Evolutionary conservation across 2,113 vertebrate species (phyloP).

Genomic region (Glareola pratincola): DNA sequence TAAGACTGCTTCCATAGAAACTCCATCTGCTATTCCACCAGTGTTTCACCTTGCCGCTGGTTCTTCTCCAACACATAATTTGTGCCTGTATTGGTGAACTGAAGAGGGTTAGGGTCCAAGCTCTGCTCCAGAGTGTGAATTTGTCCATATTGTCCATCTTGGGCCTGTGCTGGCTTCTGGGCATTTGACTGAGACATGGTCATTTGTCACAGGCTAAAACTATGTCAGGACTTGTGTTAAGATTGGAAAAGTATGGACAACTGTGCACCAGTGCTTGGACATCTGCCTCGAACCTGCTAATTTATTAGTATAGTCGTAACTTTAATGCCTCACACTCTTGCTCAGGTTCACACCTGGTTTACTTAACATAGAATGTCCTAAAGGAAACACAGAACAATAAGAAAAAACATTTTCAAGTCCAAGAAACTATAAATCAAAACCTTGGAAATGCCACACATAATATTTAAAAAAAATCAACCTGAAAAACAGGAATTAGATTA

Average conservation of each 20-base stretch:
- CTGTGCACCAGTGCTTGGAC: accelerated
- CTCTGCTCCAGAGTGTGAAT: not conserved
- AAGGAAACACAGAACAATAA: not conserved
- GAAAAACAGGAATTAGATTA: not conserved
- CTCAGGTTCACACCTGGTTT: not conserved
- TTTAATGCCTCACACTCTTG: not conserved
- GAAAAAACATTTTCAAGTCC: not conserved
- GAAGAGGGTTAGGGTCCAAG: not conserved
- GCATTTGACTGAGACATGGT: not conserved
- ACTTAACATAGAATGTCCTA: not conserved
- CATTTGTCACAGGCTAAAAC: not conserved
- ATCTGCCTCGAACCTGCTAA: not conserved
- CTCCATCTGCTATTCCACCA: not conserved
- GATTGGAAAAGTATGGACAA: not conserved
- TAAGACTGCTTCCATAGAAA: not conserved
- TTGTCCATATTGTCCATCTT: not conserved
- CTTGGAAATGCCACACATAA: not conserved
- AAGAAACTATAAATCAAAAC: not conserved
- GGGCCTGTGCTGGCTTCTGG: not conserved
- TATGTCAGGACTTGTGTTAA: not conserved
- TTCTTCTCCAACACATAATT: not conserved
- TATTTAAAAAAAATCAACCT: not conserved
- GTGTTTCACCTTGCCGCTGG: not conserved
- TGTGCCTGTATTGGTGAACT: not conserved
- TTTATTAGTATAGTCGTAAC: not conserved